Percentiles rank a stretch among this genome's conserved stretches.
Conservation (phyloP, 2,797 vertebrate species). For the Karalla daura region DNA sequence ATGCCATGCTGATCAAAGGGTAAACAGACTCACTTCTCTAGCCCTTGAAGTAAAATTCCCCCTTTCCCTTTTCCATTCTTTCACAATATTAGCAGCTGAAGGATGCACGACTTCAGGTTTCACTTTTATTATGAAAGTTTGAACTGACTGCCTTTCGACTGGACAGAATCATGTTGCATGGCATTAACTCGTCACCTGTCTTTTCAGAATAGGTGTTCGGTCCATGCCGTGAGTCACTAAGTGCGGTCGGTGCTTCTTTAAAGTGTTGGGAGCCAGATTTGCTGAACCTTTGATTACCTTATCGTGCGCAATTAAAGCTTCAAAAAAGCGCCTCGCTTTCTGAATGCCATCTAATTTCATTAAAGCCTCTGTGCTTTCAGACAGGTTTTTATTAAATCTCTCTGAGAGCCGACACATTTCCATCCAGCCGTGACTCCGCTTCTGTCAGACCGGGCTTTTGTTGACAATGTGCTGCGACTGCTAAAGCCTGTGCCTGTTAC, state of each 20-base stretch:
- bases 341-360: slow-evolving; percentile 27
- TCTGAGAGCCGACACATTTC: slow-evolving; percentile 11
- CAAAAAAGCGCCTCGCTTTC: slow-evolving; percentile 7
- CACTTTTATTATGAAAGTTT: background rate
- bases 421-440: slow-evolving; percentile 1
- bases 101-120: too few species aligned
- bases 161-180: too few species aligned
- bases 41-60: too few species aligned
- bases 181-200: too few species aligned
- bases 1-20: too few species aligned
- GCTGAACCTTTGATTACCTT: slow-evolving; percentile 16
- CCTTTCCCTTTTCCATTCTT: too few species aligned
- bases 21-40: too few species aligned
- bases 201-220: background rate
- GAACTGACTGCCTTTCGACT: background rate
- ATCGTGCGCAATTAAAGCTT: slow-evolving; percentile 22
- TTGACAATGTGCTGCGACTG: background rate
- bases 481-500: background rate
- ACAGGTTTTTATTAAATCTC: slow-evolving; percentile 25
- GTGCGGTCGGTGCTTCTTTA: background rate
- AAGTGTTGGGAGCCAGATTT: slow-evolving; percentile 6
- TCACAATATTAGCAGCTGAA: too few species aligned
- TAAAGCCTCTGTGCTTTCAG: background rate
- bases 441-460: background rate
- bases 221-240: background rate